phyloP scores from a whole-genome alignment of 2,797 vertebrate species.

The Echeneis naucrates region DNA sequence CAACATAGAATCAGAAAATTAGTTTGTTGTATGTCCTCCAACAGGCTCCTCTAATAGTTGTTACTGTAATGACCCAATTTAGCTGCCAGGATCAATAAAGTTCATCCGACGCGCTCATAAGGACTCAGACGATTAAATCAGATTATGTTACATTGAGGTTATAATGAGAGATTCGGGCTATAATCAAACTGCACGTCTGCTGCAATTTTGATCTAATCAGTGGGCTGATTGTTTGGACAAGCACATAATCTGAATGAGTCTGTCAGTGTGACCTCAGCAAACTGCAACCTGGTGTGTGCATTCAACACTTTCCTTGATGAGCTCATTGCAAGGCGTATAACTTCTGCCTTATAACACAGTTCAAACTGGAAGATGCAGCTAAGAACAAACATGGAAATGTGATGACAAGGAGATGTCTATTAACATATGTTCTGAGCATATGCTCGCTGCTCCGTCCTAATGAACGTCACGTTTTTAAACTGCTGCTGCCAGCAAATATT shows the following conservation, averaged over 20 bases:
- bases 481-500: conserved; percentile 17
- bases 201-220: conserved; percentile 41
- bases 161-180: conserved; percentile 36
- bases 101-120: conserved; percentile 24
- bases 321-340: conserved; percentile 5
- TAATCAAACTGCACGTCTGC: conserved; percentile 34
- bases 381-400: conserved; percentile 13
- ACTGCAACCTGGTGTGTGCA: not conserved
- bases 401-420: not conserved
- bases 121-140: conserved; percentile 46
- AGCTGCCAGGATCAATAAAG: conserved; percentile 50
- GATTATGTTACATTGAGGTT: conserved; percentile 38
- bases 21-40: conserved; percentile 10
- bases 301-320: conserved; percentile 14
- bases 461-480: conserved; percentile 13
- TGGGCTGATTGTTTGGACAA: conserved; percentile 36
- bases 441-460: conserved; percentile 24
- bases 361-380: not conserved
- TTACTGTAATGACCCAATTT: conserved; percentile 47
- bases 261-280: conserved; percentile 34
- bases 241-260: conserved; percentile 16
- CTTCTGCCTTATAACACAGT: not conserved
- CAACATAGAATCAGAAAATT: conserved; percentile 5
- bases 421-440: conserved; percentile 31
- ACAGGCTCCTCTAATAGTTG: conserved; percentile 2